phyloP scores from a whole-genome alignment of 2,113 vertebrate genomes.

The Sinocyclocheilus maitianheensis region DNA sequence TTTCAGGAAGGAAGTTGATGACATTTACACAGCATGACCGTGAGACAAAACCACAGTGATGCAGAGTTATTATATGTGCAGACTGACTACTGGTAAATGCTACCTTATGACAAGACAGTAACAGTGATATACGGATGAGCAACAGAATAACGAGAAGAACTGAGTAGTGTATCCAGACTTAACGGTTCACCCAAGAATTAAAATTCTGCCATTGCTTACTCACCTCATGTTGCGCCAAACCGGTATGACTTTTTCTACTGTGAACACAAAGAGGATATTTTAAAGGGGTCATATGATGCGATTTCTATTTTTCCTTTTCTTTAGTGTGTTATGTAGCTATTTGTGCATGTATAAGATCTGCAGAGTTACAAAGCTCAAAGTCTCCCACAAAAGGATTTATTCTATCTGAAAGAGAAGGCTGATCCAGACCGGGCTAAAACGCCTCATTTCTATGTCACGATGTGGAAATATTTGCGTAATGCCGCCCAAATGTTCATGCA shows the following conservation, averaged over 20 bases:
- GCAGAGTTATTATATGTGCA: slow-evolving; percentile 1
- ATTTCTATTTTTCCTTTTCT: too few species aligned
- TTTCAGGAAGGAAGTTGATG: slow-evolving; percentile 66
- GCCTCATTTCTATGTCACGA: too few species aligned
- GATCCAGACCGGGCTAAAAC: too few species aligned
- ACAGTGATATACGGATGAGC: background rate
- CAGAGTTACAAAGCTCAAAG: too few species aligned
- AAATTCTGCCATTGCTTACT: too few species aligned
- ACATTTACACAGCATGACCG: slow-evolving; percentile 54
- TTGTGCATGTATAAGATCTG: too few species aligned
- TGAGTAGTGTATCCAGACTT: background rate
- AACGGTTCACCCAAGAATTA: background rate
- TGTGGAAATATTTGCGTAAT: too few species aligned
- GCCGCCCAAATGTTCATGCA: too few species aligned
- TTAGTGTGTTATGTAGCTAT: too few species aligned
- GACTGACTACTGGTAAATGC: background rate
- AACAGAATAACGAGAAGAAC: background rate
- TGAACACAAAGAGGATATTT: background rate
- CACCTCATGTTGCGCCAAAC: background rate
- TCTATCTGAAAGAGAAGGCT: too few species aligned
- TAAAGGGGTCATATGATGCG: too few species aligned
- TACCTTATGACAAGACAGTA: background rate
- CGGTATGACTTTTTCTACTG: background rate
- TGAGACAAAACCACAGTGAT: slow-evolving; percentile 30
- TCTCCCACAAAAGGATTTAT: too few species aligned